A percentile compares a stretch with the other conserved stretches of the same genome.
Evolutionary conservation across 2,888 invertebrate species (phyloP).

Genomic region (Tetranychus truncatus): DNA sequence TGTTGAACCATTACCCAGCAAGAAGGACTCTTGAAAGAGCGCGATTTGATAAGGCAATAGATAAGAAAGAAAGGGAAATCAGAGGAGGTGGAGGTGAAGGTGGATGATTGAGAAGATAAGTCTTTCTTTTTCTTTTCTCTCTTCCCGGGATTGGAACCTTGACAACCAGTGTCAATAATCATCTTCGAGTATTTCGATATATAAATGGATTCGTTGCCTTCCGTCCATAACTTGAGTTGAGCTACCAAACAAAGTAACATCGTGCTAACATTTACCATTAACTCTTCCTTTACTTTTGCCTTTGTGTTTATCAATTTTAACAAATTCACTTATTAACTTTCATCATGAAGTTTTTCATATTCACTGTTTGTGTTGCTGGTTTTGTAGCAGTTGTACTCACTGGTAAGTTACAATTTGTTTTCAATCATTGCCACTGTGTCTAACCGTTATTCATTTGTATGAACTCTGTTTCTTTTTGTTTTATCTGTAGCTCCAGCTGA

Average conservation of each 20-base stretch:
- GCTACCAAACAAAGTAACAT: not conserved
- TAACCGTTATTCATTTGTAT: not conserved
- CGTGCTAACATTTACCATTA: not conserved
- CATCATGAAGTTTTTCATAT: not conserved
- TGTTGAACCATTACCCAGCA: not conserved
- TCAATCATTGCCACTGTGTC: not conserved
- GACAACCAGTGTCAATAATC: not conserved
- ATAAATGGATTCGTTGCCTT: not conserved
- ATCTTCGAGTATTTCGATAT: not conserved
- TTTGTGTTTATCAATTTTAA: not conserved
- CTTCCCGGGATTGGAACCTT: not conserved
- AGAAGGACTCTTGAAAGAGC: no score
- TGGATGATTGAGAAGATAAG: not conserved
- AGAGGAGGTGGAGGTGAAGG: not conserved
- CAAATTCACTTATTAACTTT: not conserved
- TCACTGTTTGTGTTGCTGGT: not conserved
- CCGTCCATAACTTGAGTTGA: not conserved
- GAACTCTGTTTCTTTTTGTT: no score
- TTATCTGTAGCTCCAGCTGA: not conserved
- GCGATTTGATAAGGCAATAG: not conserved
- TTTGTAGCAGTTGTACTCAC: not conserved
- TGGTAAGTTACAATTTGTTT: not conserved
- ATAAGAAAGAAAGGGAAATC: not conserved
- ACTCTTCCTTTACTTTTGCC: not conserved
- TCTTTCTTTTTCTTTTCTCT: conserved; percentile 6